Percentiles rank a stretch among this genome's conserved stretches.
Evolutionary conservation across 2,113 vertebrate genomes (phyloP).

Genomic region (Macrotis lagotis): DNA sequence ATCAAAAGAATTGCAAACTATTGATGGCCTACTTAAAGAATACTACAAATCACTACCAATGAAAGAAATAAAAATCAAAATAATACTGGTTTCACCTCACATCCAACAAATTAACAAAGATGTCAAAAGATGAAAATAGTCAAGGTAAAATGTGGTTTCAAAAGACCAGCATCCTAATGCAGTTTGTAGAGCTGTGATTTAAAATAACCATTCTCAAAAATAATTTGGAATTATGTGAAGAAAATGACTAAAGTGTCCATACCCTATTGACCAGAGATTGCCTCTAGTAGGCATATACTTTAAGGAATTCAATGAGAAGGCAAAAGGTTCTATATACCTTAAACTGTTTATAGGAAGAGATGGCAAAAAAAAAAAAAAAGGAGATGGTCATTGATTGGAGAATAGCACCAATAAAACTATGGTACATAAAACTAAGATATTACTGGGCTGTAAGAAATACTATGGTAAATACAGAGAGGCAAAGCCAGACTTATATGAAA

Average conservation of each 20-base stretch:
- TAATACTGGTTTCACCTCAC: background rate
- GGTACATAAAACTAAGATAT: too few species aligned
- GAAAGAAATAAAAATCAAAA: background rate
- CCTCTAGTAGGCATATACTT: too few species aligned
- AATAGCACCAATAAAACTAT: too few species aligned
- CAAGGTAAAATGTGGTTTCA: background rate
- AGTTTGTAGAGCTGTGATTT: background rate
- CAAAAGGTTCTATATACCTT: too few species aligned
- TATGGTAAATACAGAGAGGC: background rate
- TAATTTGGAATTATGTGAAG: background rate
- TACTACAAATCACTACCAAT: background rate
- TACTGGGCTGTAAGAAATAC: too few species aligned
- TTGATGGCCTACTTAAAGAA: background rate
- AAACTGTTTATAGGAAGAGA: too few species aligned
- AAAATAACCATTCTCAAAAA: background rate
- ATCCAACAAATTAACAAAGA: background rate
- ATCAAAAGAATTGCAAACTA: background rate
- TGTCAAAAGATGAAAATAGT: background rate
- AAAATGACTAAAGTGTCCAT: background rate
- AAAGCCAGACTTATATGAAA: background rate
- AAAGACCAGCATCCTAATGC: background rate
- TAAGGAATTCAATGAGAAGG: too few species aligned
- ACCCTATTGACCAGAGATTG: background rate
- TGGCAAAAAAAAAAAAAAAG: too few species aligned
- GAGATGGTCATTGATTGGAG: too few species aligned